Evolutionary conservation across 2,797 vertebrate genomes (phyloP), one percentile per base, ranked within the genome.

Genomic region (Neostethus bicornis): DNA sequence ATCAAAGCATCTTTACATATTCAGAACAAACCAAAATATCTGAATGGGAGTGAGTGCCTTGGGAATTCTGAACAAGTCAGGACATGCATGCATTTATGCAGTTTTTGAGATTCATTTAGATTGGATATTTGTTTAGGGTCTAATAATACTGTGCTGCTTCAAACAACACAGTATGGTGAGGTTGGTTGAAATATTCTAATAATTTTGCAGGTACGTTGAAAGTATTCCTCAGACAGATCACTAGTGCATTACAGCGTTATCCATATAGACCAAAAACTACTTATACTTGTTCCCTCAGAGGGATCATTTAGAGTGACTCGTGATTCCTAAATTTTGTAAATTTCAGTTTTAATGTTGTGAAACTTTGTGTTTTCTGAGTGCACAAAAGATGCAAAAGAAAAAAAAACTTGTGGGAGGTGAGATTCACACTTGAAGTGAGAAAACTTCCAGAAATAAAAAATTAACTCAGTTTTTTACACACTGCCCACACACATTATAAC

Each of bases 351-450:
- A 41, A 51, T 47, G 45, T 16, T 14, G 28, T 1, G 3, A 42
- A 57, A 56, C 77, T 51, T 48, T 66, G 65, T 72, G 57, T 56
- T 66, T 53, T 73, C 21, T 59, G 28, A 68, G 54, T 25, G 45
- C n/a, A 29, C 49, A 26, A 26, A 62, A 41, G n/a, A n/a, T n/a
- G n/a, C n/a, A 23, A 12, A 14, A 31, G 17, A 35, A 6, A 13
- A 14, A 34, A 14, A 16, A 35, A 35, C 32, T 43, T n/a, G 73
- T 68, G 21, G 80, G 67, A 82, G 72, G 73, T 73, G 71, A 50
- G 51, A 61, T 47, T 81, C 4, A 13, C 67, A 77, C 53, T 45
- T 51, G 52, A 37, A 57, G 63, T 74, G 74, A 55, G 70, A 86
- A 77, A 21, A 46, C 52, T 20, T 53, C 51, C 54, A 51, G 56